Percentiles rank a stretch among this genome's conserved stretches.
These are phyloP conservation scores for Liasis olivaceus DNA, from an alignment of 2,797 vertebrate genomes.

Conservation along the genomic window DNA sequence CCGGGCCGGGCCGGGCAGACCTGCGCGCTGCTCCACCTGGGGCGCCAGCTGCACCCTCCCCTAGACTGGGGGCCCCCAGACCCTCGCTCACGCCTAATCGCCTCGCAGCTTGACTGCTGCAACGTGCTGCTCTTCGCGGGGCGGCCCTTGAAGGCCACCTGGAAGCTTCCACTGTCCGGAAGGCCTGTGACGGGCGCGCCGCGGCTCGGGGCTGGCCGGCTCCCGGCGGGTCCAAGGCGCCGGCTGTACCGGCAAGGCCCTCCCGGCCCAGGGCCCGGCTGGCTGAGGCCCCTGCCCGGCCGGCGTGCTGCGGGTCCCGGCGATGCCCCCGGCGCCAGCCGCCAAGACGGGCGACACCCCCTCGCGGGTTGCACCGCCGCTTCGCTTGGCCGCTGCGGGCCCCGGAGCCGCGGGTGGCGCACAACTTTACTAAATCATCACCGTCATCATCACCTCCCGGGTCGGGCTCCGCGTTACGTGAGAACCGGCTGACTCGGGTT, in stretches of 20 bases:
- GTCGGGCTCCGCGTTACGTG: too few species aligned
- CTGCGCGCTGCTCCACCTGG: neutral
- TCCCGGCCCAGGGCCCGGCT: neutral
- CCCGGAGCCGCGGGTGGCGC: neutral
- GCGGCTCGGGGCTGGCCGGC: too few species aligned
- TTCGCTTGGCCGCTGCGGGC: too few species aligned
- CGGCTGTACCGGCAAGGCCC: neutral
- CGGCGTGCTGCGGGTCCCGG: neutral
- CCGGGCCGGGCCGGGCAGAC: neutral
- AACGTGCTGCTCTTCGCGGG: neutral
- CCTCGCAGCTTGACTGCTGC: neutral
- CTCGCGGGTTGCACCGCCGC: too few species aligned
- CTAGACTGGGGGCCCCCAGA: neutral
- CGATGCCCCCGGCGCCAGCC: too few species aligned
- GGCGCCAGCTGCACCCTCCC: neutral
- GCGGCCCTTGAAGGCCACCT: neutral
- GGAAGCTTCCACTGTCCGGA: neutral
- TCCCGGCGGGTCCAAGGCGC: too few species aligned
- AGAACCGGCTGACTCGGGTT: too few species aligned
- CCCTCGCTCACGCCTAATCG: neutral
- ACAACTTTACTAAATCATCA: accelerated
- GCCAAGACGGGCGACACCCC: too few species aligned
- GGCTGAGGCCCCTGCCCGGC: too few species aligned
- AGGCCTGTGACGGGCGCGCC: neutral
- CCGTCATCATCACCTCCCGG: neutral